A percentile compares a stretch with the other conserved stretches of the same genome.
Evolutionary conservation across 2,888 invertebrate species (phyloP).

Genomic region (Poecilobothrus nobilitatus): DNA sequence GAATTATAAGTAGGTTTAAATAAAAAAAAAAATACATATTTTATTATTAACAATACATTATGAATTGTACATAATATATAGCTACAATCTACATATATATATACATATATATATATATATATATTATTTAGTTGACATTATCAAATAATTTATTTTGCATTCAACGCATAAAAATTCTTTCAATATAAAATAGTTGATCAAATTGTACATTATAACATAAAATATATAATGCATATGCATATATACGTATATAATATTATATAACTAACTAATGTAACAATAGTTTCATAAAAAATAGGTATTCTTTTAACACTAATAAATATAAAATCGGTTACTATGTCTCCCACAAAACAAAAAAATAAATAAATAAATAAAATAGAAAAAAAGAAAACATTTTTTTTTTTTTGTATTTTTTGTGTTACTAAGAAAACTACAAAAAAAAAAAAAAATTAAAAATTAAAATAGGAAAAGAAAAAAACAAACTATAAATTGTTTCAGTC

Average conservation of each 20-base stretch:
- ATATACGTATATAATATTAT: too few species aligned
- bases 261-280: neutral
- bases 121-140: neutral
- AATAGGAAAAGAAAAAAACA: neutral
- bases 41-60: neutral
- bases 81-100: too few species aligned
- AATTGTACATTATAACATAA: too few species aligned
- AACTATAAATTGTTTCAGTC: neutral
- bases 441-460: neutral
- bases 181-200: too few species aligned
- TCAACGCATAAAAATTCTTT: neutral
- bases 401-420: too few species aligned
- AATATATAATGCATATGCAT: too few species aligned
- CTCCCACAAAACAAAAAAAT: neutral
- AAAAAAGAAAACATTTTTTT: neutral
- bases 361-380: neutral
- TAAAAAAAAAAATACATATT: neutral
- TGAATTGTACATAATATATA: neutral
- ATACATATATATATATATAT: too few species aligned
- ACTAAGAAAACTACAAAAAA: neutral
- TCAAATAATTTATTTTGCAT: neutral
- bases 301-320: neutral
- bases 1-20: neutral
- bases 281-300: neutral
- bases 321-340: conserved; percentile 6